These are phyloP conservation scores for Pilophorus perplexus DNA, from an alignment of 2,888 invertebrate species.

Conservation along the genomic window DNA sequence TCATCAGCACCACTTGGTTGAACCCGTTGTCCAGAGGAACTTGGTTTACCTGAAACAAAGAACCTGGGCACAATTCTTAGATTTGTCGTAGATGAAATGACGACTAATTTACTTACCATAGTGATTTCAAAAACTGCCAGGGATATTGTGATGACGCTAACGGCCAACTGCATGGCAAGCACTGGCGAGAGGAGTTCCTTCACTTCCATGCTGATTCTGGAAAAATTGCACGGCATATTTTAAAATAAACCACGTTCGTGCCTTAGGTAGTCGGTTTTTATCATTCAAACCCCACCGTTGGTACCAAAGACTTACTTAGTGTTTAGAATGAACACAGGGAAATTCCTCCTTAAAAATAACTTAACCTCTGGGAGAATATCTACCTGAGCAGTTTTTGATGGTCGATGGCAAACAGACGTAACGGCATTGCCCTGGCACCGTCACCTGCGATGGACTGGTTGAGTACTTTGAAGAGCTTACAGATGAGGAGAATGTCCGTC, in stretches of 20 bases:
- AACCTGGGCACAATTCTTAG: too few relatives aligned
- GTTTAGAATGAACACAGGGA: not conserved
- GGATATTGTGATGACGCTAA: constrained; percentile 27
- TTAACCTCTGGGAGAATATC: not conserved
- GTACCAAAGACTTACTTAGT: not conserved
- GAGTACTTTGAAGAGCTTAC: constrained; percentile 15
- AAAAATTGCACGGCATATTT: not conserved
- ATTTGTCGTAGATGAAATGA: too few relatives aligned
- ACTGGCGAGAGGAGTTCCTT: constrained; percentile 27
- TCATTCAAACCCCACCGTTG: too few relatives aligned
- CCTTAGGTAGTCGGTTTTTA: too few relatives aligned
- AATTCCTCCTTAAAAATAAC: not conserved
- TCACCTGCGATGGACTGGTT: constrained; percentile 5
- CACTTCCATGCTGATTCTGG: constrained; percentile 24
- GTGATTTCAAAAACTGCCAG: constrained; percentile 34
- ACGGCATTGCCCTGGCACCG: not conserved
- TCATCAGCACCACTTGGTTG: constrained; percentile 24
- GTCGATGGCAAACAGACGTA: constrained; percentile 19
- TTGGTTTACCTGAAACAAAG: constrained; percentile 24
- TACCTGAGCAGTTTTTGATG: constrained; percentile 30
- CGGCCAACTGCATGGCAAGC: constrained; percentile 14
- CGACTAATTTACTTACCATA: too few relatives aligned
- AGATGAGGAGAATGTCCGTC: constrained; percentile 28
- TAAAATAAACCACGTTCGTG: too few relatives aligned
- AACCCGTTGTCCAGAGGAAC: constrained; percentile 2